Conservation (phyloP, 30 jellyfish, hydroid and myxozoan species). For the Aurelia aurita region DNA sequence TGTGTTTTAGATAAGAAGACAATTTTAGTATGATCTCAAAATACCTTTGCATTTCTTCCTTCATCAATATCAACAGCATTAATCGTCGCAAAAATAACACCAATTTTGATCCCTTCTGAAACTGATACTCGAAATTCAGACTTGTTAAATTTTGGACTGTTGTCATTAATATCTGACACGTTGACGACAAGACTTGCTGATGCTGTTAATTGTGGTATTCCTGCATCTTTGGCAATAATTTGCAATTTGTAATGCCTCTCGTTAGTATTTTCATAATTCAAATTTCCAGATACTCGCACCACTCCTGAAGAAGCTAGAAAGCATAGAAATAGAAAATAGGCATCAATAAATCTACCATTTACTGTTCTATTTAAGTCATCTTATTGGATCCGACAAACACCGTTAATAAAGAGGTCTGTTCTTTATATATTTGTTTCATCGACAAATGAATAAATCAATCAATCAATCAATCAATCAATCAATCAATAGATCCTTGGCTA, state of each 20-base stretch:
- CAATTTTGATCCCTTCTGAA: conserved; percentile 67
- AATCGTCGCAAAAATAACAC: conserved; percentile 45
- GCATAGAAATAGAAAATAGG: too few relatives aligned
- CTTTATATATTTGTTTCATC: too few relatives aligned
- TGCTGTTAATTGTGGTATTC: conserved; percentile 60
- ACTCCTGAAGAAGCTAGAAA: conserved; percentile 70
- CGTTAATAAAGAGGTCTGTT: too few relatives aligned
- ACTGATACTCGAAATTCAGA: conserved; percentile 36
- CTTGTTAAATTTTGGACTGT: conserved; percentile 79
- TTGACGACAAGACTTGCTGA: conserved; percentile 57
- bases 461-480: too few relatives aligned
- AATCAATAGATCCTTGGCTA: too few relatives aligned
- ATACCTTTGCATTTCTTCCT: conserved; percentile 59
- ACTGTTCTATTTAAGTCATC: too few relatives aligned
- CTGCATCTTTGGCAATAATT: conserved; percentile 63
- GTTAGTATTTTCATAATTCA: conserved; percentile 39
- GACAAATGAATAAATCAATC: too few relatives aligned
- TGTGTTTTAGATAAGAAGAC: too few relatives aligned
- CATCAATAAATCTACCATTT: too few relatives aligned
- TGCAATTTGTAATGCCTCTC: conserved; percentile 13
- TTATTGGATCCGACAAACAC: too few relatives aligned
- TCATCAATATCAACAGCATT: conserved; percentile 74
- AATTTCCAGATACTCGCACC: conserved; percentile 64
- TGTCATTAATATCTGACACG: conserved; percentile 89
- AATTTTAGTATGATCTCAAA: neutral